Base-by-base conservation (phyloP, 2,888 invertebrate species). In the Lasioglossum calceatum region DNA sequence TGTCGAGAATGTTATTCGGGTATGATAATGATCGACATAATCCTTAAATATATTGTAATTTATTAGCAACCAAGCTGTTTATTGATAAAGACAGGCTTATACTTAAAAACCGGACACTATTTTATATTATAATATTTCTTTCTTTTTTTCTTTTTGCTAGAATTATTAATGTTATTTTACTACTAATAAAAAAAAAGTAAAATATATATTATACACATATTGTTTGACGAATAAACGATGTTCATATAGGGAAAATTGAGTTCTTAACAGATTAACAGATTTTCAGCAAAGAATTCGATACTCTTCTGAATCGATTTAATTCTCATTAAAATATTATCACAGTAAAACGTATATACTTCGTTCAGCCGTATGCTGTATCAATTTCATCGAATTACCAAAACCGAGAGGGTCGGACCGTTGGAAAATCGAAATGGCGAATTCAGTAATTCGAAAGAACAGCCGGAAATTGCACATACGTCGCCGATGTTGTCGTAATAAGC, bases 31-130 rank as follows among this genome's bases (percentile, higher is more conserved):
- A 50, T 42, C 16, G 19, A 42, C 10, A 39, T 67, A 39, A 42
- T 23, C 61, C 12, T 75, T 54, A 79, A 74, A 79, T 83, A 79
- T 83, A 83, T 70, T 75, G 79, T 79, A 83, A 74, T 83, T 83
- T 83, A 83, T 83, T 83, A 75, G 79, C 82, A 72, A 83, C 78
- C 70, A 83, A 85, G 72, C 74, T 77, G 23, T 73, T 84, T 72
- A 76, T 76, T 58, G 32, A 72, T 77, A 81, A 81, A 77, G 61
- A 80, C 54, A 80, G 64, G 58, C 70, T 82, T 67, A 73, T 79
- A 79, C 42, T 79, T 67, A 70, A 80, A 80, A 77, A 80, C 64
- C 39, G 32, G 44, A 80, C 14, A 50, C 64, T 84, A 84, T 42
- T 67, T 44, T 76, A 76, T 84, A 77, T 42, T 77, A 72, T 77